Evolutionary conservation across 2,888 invertebrate species (phyloP).

Genomic region (Sisyra terminalis): DNA sequence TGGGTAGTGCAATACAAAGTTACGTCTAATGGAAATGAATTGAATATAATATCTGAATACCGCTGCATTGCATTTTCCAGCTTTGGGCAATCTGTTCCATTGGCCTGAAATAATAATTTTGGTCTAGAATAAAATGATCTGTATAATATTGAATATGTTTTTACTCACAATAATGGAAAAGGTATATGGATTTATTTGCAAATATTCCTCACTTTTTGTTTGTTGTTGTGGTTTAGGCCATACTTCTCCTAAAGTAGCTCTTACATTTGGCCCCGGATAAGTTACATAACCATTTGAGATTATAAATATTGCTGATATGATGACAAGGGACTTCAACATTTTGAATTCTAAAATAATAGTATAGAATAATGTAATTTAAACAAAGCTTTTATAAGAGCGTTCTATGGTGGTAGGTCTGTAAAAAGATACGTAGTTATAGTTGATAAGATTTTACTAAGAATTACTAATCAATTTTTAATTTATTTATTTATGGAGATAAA

Average conservation of each 20-base stretch:
- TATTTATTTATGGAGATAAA: no score
- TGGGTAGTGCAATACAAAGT: conserved; percentile 8
- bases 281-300: no score
- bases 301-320: no score
- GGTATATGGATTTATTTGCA: conserved; percentile 27
- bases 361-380: no score
- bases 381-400: no score
- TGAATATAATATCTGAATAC: conserved; percentile 30
- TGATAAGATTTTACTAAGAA: no score
- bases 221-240: conserved; percentile 50
- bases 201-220: conserved; percentile 25
- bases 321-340: no score
- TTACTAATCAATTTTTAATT: no score
- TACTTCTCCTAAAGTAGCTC: conserved; percentile 41
- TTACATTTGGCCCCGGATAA: conserved; percentile 32
- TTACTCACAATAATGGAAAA: conserved; percentile 33
- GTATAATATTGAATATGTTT: no score
- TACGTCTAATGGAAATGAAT: conserved; percentile 11
- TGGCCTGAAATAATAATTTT: conserved; percentile 19
- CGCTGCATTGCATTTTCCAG: conserved; percentile 36
- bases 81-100: conserved; percentile 32
- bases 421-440: no score
- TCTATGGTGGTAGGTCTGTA: no score
- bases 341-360: no score
- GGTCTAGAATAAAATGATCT: not conserved